phyloP scores from a whole-genome alignment of 2,113 vertebrate species.

The Myotis davidii region DNA sequence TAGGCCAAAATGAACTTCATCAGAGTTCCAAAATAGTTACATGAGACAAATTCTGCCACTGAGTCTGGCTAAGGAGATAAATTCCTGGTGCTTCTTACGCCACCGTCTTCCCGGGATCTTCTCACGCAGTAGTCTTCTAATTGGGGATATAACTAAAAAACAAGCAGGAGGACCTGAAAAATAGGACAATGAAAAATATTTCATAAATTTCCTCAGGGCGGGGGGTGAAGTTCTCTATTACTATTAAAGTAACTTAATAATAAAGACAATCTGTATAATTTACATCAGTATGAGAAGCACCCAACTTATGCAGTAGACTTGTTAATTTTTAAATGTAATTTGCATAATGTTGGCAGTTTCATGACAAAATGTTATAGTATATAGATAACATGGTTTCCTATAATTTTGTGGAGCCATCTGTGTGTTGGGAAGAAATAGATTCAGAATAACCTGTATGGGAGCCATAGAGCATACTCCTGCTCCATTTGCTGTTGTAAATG shows the following conservation, averaged over 20 bases:
- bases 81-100: not conserved
- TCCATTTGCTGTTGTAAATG: not conserved
- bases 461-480: not conserved
- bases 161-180: not conserved
- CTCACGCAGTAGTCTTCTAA: not conserved
- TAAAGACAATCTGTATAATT: constrained; percentile 6
- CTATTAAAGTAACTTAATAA: constrained; percentile 18
- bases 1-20: not conserved
- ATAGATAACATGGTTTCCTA: constrained; percentile 3
- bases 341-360: constrained; percentile 22
- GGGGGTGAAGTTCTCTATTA: not conserved
- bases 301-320: not conserved
- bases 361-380: constrained; percentile 2
- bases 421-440: not conserved
- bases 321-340: constrained; percentile 42
- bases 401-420: constrained; percentile 10
- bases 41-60: not conserved
- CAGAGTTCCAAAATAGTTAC: not conserved
- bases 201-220: constrained; percentile 11
- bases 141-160: not conserved
- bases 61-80: not conserved
- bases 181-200: not conserved
- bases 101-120: not conserved
- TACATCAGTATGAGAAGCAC: constrained; percentile 8
- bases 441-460: not conserved